Percentiles rank a stretch among this genome's conserved stretches.
phyloP scores from a whole-genome alignment of 2,797 vertebrate species.

The Sparus aurata region DNA sequence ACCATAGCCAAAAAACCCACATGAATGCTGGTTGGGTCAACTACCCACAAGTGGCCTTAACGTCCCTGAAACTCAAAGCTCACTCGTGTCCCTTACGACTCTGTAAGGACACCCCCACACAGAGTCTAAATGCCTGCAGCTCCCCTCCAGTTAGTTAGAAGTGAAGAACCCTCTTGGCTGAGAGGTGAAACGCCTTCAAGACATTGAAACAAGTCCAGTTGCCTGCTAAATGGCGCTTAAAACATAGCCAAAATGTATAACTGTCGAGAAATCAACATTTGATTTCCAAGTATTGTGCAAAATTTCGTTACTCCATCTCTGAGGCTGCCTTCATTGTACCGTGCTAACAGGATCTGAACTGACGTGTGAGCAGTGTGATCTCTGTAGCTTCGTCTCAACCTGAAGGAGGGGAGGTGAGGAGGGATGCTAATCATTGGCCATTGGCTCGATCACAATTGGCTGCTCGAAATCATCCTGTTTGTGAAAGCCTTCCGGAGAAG shows the following conservation, averaged over 20 bases:
- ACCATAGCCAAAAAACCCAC: background rate
- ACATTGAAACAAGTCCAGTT: no score
- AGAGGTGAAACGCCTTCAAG: no score
- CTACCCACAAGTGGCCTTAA: no score
- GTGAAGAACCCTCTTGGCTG: no score
- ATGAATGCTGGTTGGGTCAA: no score
- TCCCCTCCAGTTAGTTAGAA: no score
- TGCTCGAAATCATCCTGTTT: slow-evolving; percentile 50
- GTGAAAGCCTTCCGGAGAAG: slow-evolving; percentile 53
- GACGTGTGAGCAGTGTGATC: slow-evolving; percentile 3
- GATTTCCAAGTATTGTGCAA: background rate
- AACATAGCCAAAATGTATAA: background rate
- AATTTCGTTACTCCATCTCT: background rate
- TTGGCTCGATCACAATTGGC: slow-evolving; percentile 55
- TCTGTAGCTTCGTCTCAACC: slow-evolving; percentile 32
- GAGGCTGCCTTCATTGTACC: background rate
- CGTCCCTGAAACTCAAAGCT: no score
- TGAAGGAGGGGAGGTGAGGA: slow-evolving; percentile 28
- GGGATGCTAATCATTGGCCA: slow-evolving; percentile 40
- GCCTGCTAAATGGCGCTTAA: no score
- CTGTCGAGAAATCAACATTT: background rate
- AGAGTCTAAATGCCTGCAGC: no score
- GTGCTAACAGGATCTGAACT: slow-evolving; percentile 13
- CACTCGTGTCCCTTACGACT: no score
- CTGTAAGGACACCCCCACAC: no score